Conservation (phyloP, 2,888 invertebrate species). For the Meandrusa payeni region DNA sequence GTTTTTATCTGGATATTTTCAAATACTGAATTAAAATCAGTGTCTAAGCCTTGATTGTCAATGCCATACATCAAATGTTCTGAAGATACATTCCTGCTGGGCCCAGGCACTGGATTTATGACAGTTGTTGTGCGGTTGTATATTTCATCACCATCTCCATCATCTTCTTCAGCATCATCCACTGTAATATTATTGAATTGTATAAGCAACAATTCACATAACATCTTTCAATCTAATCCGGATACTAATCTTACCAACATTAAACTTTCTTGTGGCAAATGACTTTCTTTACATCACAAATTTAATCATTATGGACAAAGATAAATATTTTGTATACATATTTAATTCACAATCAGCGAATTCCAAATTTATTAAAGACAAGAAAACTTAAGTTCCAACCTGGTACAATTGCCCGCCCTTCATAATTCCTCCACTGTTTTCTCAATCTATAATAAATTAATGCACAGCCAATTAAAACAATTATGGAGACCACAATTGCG, state of each 20-base stretch:
- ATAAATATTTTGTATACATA: too few species aligned
- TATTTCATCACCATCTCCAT: constrained; percentile 70
- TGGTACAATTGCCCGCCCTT: constrained; percentile 57
- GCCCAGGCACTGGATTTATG: constrained; percentile 58
- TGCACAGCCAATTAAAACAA: constrained; percentile 65
- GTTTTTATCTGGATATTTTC: constrained; percentile 82
- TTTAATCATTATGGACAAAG: too few species aligned
- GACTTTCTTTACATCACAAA: too few species aligned
- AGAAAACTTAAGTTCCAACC: constrained; percentile 49
- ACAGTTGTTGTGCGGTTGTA: constrained; percentile 63
- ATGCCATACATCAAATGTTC: constrained; percentile 77
- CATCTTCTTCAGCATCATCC: constrained; percentile 76
- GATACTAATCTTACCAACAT: too few species aligned
- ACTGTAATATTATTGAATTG: too few species aligned
- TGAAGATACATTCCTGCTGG: constrained; percentile 68
- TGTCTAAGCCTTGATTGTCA: constrained; percentile 81
- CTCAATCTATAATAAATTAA: constrained; percentile 64
- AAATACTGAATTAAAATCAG: constrained; percentile 83
- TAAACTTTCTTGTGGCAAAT: too few species aligned
- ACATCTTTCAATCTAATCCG: too few species aligned
- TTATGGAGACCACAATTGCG: constrained; percentile 67
- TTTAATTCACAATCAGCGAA: too few species aligned
- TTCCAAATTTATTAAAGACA: too few species aligned
- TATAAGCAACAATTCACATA: too few species aligned
- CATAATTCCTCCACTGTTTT: constrained; percentile 67